Conservation (phyloP, 2,888 invertebrate genomes). For the Agrotis ipsilon region DNA sequence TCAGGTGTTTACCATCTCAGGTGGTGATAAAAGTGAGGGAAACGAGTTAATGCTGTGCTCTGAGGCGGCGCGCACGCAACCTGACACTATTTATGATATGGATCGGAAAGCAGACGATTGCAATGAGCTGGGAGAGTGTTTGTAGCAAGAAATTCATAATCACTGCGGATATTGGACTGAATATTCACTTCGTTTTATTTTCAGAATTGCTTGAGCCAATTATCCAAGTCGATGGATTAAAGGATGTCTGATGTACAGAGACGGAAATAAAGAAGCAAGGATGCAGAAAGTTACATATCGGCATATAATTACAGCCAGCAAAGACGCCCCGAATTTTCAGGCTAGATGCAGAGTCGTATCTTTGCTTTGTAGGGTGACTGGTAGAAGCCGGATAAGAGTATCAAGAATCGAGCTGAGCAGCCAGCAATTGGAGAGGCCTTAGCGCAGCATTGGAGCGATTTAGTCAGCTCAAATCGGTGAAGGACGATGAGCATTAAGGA, state of each 20-base stretch:
- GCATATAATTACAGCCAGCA: neutral
- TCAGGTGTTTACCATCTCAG: conserved; percentile 27
- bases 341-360: neutral
- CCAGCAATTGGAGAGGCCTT: no score
- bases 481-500: no score
- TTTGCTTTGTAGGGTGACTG: neutral
- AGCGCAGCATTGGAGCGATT: no score
- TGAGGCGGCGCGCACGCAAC: conserved; percentile 42
- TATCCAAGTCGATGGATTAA: neutral
- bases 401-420: neutral
- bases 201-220: neutral
- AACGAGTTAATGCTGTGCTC: conserved; percentile 42
- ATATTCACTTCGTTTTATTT: neutral
- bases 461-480: no score
- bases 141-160: conserved; percentile 10
- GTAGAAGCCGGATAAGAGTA: neutral
- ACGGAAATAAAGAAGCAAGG: neutral
- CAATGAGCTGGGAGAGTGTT: conserved; percentile 21
- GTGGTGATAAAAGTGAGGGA: conserved; percentile 39
- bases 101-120: conserved; percentile 38
- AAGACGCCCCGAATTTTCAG: no score
- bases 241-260: neutral
- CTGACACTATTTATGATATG: conserved; percentile 42
- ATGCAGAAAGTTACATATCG: neutral
- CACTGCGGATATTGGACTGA: neutral